Evolutionary conservation across 2,888 invertebrate genomes (phyloP).

Genomic region (Morpho helenor): DNA sequence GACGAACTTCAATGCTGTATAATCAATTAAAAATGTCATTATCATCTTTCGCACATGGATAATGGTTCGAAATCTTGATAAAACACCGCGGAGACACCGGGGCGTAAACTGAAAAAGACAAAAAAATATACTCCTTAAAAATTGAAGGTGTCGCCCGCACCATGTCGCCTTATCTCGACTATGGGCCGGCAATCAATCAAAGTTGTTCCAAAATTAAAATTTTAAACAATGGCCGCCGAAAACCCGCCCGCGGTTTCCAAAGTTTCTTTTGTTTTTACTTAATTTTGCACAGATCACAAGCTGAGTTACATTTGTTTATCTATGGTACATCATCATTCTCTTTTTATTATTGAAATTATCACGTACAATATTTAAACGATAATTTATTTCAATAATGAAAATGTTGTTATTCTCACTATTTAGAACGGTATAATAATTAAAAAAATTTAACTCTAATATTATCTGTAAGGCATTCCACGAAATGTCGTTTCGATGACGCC

Average conservation of each 20-base stretch:
- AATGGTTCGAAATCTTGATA: conserved; percentile 24
- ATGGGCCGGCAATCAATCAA: conserved; percentile 65
- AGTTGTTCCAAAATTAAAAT: conserved; percentile 53
- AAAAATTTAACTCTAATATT: too few species aligned
- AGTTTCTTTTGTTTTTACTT: not conserved
- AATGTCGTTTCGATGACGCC: too few species aligned
- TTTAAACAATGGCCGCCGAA: conserved; percentile 53
- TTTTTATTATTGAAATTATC: too few species aligned
- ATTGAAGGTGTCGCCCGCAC: conserved; percentile 51
- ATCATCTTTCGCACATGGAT: conserved; percentile 19
- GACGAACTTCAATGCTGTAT: too few species aligned
- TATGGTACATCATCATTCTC: too few species aligned
- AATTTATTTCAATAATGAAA: too few species aligned
- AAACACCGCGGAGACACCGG: conserved; percentile 18
- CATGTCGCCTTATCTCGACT: conserved; percentile 62
- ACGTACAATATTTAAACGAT: too few species aligned
- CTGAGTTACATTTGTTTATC: not conserved
- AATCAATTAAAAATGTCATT: conserved; percentile 6
- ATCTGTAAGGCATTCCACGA: too few species aligned
- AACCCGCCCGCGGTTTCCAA: conserved; percentile 19
- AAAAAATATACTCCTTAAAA: conserved; percentile 17
- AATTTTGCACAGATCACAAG: not conserved
- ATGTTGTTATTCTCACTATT: too few species aligned
- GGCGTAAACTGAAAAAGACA: conserved; percentile 27
- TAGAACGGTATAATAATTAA: too few species aligned